Evolutionary conservation across 2,113 vertebrate genomes (phyloP).

Genomic region (Colossoma macropomum): DNA sequence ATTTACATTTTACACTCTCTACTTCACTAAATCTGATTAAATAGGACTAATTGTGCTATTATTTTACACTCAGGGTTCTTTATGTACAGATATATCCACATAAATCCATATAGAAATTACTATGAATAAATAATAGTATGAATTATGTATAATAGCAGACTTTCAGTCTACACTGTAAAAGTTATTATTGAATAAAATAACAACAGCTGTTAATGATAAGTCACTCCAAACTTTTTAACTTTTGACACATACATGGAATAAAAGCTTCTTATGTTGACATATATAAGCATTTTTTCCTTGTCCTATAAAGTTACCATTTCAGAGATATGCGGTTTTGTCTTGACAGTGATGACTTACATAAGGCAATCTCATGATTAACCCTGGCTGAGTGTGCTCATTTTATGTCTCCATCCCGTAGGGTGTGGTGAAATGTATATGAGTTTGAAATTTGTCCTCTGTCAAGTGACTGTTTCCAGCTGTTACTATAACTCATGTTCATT

Average conservation of each 20-base stretch:
- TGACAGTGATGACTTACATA: neutral
- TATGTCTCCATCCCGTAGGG: neutral
- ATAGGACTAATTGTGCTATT: too few species aligned
- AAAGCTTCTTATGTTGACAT: neutral
- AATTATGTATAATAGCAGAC: too few species aligned
- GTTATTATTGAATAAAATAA: too few species aligned
- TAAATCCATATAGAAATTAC: too few species aligned
- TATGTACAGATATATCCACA: too few species aligned
- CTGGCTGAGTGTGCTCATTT: neutral
- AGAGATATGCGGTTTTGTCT: neutral
- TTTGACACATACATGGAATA: neutral
- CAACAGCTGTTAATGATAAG: too few species aligned
- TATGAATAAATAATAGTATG: too few species aligned
- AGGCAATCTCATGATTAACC: neutral
- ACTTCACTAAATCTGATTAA: too few species aligned
- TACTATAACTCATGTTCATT: neutral
- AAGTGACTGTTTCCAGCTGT: neutral
- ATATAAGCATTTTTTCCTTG: neutral
- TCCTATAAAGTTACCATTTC: neutral
- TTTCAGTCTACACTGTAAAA: too few species aligned
- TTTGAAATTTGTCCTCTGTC: constrained; percentile 7
- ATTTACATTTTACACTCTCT: too few species aligned
- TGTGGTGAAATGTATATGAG: neutral
- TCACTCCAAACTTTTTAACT: too few species aligned
- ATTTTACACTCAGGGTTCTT: too few species aligned